Evolutionary conservation across 2,888 invertebrate species (phyloP).

Genomic region (Orchestes rusci): DNA sequence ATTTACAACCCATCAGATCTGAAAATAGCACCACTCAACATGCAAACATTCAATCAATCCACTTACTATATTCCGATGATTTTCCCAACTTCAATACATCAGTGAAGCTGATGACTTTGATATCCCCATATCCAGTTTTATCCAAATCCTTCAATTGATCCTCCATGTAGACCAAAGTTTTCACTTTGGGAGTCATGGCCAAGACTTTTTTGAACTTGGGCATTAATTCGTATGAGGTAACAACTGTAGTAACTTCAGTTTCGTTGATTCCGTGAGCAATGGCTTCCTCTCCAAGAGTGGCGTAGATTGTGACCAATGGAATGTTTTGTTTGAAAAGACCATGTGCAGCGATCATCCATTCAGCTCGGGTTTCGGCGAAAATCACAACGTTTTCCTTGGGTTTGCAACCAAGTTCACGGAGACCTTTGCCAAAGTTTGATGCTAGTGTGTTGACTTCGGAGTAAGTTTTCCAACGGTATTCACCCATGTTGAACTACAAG

Average conservation of each 20-base stretch:
- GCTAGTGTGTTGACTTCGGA: slow-evolving; percentile 70
- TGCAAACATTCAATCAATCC: too few relatives aligned
- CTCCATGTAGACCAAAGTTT: slow-evolving; percentile 79
- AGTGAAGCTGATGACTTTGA: slow-evolving; percentile 66
- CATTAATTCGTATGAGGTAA: slow-evolving; percentile 87
- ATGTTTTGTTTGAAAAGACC: slow-evolving; percentile 93
- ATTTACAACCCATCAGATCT: too few relatives aligned
- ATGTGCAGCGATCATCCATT: slow-evolving; percentile 96
- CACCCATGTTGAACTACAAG: slow-evolving; percentile 80
- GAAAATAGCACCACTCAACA: too few relatives aligned
- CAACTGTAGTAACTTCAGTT: slow-evolving; percentile 87
- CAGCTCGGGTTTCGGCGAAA: slow-evolving; percentile 95
- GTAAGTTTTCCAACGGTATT: slow-evolving; percentile 86
- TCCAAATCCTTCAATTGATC: slow-evolving; percentile 74
- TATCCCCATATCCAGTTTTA: slow-evolving; percentile 61
- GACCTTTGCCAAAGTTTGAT: slow-evolving; percentile 72
- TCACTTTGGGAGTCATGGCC: slow-evolving; percentile 63
- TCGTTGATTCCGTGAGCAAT: slow-evolving; percentile 95
- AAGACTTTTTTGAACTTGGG: slow-evolving; percentile 82
- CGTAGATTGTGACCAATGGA: slow-evolving; percentile 95
- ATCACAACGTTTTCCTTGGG: slow-evolving; percentile 76
- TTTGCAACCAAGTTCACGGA: slow-evolving; percentile 69
- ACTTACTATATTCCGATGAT: slow-evolving; percentile 46
- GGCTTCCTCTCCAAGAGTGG: slow-evolving; percentile 86
- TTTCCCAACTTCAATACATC: slow-evolving; percentile 54